These are phyloP conservation scores for Solenopsis invicta DNA, from an alignment of 1,140 invertebrate genomes.

Conservation along the genomic window DNA sequence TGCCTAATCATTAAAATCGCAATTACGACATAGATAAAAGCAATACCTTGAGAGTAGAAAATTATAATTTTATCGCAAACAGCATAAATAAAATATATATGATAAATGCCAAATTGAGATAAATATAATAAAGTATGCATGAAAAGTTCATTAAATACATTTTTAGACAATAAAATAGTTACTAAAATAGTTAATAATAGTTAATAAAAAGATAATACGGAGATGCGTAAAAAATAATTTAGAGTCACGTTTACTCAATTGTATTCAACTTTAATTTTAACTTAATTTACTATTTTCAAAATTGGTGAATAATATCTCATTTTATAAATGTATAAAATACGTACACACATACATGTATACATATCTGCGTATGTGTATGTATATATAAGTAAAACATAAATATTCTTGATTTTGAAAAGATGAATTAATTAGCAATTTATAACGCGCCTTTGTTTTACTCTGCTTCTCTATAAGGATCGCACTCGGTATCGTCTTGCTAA, in stretches of 20 bases:
- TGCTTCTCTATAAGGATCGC: slow-evolving; percentile 18
- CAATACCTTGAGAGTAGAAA: background rate
- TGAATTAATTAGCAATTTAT: slow-evolving; percentile 36
- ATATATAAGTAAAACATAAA: background rate
- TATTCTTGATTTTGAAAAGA: slow-evolving; percentile 14
- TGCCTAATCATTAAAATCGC: slow-evolving; percentile 34
- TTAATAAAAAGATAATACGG: background rate
- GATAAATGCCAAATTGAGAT: background rate
- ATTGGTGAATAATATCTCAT: background rate
- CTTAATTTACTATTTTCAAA: background rate
- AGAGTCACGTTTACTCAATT: background rate
- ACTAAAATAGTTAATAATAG: background rate
- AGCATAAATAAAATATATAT: background rate
- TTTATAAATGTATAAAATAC: background rate
- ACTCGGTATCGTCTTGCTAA: slow-evolving; percentile 43
- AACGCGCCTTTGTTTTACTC: slow-evolving; percentile 11
- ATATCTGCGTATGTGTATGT: background rate
- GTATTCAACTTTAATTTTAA: no score
- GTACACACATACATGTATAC: no score
- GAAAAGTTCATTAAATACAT: background rate
- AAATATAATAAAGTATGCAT: background rate
- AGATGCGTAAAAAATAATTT: background rate
- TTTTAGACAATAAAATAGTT: slow-evolving; percentile 2
- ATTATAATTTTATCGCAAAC: background rate
- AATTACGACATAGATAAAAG: background rate